Conservation (phyloP, 2,888 invertebrate genomes). For the Drosophila paramelanica region DNA sequence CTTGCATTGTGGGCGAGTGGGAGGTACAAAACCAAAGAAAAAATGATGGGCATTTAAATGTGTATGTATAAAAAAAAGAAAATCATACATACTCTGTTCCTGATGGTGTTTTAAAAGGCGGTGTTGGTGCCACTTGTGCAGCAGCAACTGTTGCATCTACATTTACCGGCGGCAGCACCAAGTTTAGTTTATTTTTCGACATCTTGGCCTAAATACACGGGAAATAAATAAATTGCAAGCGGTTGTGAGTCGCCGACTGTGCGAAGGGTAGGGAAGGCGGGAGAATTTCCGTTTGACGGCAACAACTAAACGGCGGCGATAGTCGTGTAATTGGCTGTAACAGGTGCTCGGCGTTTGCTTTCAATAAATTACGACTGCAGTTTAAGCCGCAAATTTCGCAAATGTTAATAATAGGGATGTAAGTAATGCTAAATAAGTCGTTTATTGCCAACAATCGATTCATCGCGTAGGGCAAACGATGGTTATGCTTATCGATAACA, state of each 20-base stretch:
- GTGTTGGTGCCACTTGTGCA: constrained; percentile 86
- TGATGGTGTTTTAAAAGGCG: constrained; percentile 85
- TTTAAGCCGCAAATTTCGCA: constrained; percentile 31
- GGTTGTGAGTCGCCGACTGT: constrained; percentile 27
- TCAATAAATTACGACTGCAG: constrained; percentile 17
- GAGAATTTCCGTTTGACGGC: constrained; percentile 15
- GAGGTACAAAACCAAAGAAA: constrained; percentile 22
- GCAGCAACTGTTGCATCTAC: constrained; percentile 89
- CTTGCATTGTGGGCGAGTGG: constrained; percentile 13
- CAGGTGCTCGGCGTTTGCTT: constrained; percentile 11
- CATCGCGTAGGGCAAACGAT: constrained; percentile 19
- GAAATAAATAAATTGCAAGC: constrained; percentile 28
- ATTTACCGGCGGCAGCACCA: constrained; percentile 95
- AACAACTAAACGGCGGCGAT: constrained; percentile 14
- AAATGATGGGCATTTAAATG: constrained; percentile 5
- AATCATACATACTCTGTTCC: constrained; percentile 85
- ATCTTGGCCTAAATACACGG: constrained; percentile 84
- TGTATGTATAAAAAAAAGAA: constrained; percentile 17
- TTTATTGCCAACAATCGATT: constrained; percentile 4
- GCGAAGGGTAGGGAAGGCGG: constrained; percentile 30
- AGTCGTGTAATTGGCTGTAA: constrained; percentile 13
- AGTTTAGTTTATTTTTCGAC: constrained; percentile 96
- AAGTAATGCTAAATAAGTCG: constrained; percentile 2
- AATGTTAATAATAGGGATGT: constrained; percentile 36
- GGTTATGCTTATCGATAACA: neutral